Evolutionary conservation across 1,140 invertebrate species (phyloP).

Genomic region (Caerostris extrusa): DNA sequence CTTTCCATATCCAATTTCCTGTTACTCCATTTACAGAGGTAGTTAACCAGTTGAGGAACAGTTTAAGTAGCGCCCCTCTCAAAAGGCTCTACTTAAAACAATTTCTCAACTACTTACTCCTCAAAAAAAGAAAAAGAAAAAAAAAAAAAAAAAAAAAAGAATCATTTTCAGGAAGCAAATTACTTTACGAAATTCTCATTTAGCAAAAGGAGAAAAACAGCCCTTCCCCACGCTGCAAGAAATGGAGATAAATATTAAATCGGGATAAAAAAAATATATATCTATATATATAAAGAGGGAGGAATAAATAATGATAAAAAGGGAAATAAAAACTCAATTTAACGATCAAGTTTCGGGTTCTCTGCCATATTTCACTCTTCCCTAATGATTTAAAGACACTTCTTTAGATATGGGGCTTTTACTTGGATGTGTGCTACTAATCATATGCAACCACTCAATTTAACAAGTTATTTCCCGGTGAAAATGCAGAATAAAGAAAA

Average conservation of each 20-base stretch:
- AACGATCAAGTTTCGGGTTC: constrained; percentile 69
- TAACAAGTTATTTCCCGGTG: constrained; percentile 74
- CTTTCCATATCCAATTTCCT: constrained; percentile 1
- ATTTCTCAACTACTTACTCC: background rate
- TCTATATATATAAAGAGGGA: background rate
- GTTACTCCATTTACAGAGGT: background rate
- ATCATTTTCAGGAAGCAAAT: constrained; percentile 19
- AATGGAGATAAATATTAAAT: background rate
- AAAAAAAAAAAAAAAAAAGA: background rate
- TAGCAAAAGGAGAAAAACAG: background rate
- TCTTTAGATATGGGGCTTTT: background rate
- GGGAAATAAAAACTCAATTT: constrained; percentile 57
- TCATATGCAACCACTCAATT: constrained; percentile 75
- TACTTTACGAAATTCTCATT: constrained; percentile 51
- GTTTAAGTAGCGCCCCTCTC: background rate
- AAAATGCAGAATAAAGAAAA: constrained; percentile 73
- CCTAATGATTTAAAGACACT: constrained; percentile 75
- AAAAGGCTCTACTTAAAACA: background rate
- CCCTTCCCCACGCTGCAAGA: constrained; percentile 5
- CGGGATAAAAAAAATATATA: constrained; percentile 32
- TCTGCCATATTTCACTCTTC: constrained; percentile 74
- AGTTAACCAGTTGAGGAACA: background rate
- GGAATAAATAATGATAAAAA: constrained; percentile 23
- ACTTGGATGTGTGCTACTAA: constrained; percentile 59
- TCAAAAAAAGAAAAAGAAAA: background rate